These are phyloP conservation scores for Pycnomerus fuliginosus DNA, from an alignment of 2,888 invertebrate species.

Conservation along the genomic window DNA sequence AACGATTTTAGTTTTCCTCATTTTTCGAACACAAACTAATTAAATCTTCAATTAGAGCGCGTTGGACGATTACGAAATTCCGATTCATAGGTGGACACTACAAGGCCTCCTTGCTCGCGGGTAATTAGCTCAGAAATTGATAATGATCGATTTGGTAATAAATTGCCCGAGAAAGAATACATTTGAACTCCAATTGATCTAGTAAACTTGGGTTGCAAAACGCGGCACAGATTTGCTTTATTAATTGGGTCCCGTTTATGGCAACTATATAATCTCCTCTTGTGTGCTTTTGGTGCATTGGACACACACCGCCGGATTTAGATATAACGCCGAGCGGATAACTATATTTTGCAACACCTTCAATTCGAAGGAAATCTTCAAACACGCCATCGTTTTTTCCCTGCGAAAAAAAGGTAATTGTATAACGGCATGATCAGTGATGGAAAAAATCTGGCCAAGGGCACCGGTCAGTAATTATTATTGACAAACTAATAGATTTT, in stretches of 20 bases:
- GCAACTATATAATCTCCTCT: neutral
- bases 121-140: constrained; percentile 39
- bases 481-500: constrained; percentile 1
- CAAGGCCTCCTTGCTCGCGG: constrained; percentile 34
- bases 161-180: constrained; percentile 1
- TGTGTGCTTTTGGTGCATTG: no score
- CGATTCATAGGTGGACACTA: constrained; percentile 36
- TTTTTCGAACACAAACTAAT: constrained; percentile 37
- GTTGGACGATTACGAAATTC: constrained; percentile 35
- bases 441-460: constrained; percentile 7
- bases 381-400: neutral
- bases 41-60: constrained; percentile 40
- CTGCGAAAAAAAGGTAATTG: constrained; percentile 1
- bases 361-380: no score
- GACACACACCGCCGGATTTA: neutral
- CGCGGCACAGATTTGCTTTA: neutral
- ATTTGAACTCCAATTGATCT: constrained; percentile 21
- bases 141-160: constrained; percentile 20
- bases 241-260: neutral
- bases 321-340: no score
- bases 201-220: constrained; percentile 13
- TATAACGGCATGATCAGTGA: no score
- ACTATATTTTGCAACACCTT: no score
- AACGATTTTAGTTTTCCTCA: constrained; percentile 31
- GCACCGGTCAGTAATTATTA: constrained; percentile 1